Conservation (phyloP, 1,140 invertebrate species). For the Drosophila azteca region DNA sequence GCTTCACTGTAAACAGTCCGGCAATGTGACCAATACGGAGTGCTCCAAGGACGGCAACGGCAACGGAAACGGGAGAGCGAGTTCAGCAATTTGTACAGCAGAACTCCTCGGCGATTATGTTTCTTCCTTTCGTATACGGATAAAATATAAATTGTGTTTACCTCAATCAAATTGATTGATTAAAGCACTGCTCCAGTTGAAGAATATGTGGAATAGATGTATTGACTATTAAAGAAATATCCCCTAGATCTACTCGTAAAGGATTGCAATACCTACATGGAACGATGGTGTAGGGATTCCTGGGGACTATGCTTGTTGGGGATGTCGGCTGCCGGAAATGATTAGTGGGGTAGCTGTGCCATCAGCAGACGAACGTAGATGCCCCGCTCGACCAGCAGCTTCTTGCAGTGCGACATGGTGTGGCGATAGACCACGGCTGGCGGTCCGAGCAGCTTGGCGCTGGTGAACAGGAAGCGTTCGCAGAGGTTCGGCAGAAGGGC, state of each 20-base stretch:
- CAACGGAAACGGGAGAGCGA: no score
- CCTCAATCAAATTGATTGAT: conserved; percentile 2
- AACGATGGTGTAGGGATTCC: no score
- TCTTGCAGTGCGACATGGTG: not conserved
- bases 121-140: conserved; percentile 11
- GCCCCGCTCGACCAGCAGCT: conserved; percentile 22
- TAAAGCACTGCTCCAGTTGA: not conserved
- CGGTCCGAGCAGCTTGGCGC: conserved; percentile 2
- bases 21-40: conserved; percentile 20
- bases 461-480: conserved; percentile 9
- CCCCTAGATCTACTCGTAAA: no score
- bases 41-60: conserved; percentile 2
- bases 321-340: no score
- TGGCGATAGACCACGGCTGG: conserved; percentile 15
- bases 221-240: no score
- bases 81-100: not conserved
- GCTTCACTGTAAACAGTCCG: conserved; percentile 12
- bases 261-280: no score
- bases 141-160: conserved; percentile 29
- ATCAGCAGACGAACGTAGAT: conserved; percentile 35
- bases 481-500: conserved; percentile 32
- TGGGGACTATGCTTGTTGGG: no score
- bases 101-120: conserved; percentile 36
- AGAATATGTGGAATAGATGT: not conserved
- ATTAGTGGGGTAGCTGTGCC: no score